phyloP scores from a whole-genome alignment of 2,113 vertebrate species.

The Macrotis lagotis region DNA sequence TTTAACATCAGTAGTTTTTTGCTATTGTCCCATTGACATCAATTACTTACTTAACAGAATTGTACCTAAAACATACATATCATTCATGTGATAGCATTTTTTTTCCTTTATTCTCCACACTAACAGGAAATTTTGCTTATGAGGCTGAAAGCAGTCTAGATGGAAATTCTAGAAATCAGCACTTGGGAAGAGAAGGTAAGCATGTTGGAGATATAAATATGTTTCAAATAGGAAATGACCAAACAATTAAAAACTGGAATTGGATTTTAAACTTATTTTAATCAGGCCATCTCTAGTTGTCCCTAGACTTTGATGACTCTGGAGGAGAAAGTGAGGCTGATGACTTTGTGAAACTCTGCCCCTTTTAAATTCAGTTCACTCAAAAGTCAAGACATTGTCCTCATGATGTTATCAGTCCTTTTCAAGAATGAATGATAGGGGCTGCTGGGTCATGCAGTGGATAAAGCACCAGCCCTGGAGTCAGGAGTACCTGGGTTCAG shows the following conservation, averaged over 20 bases:
- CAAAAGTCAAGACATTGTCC: no score
- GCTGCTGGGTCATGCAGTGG: no score
- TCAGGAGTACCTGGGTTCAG: no score
- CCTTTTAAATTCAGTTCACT: no score
- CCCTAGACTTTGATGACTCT: no score
- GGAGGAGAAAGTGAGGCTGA: neutral
- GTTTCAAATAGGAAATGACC: neutral
- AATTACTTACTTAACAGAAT: neutral
- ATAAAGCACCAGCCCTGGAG: no score
- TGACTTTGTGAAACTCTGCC: neutral
- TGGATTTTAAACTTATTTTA: neutral
- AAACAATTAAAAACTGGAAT: neutral
- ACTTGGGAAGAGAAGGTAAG: conserved; percentile 27
- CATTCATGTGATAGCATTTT: neutral
- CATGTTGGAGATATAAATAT: conserved; percentile 76
- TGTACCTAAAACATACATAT: neutral
- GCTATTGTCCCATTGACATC: neutral
- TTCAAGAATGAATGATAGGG: no score
- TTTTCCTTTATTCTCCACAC: conserved; percentile 40
- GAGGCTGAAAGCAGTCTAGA: conserved; percentile 44
- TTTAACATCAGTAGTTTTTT: neutral
- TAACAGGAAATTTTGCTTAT: conserved; percentile 80
- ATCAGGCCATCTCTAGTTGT: neutral
- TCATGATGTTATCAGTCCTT: no score
- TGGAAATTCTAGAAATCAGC: neutral